Evolutionary conservation across 2,888 invertebrate genomes (phyloP), one percentile per base, ranked within the genome.

Genomic region (Nycteola revayana): DNA sequence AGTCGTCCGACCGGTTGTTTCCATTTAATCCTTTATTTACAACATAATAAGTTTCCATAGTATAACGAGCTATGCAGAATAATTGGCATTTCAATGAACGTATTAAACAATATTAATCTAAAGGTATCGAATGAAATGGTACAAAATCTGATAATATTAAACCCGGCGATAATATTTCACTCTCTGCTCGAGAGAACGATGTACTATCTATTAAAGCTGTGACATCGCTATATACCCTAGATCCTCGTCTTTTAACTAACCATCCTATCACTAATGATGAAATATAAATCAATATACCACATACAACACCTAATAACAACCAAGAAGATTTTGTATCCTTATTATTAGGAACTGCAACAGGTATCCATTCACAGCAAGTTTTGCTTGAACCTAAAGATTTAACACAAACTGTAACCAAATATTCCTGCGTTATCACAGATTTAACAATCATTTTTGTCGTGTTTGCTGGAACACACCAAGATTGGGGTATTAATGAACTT

Each of bases 81-180:
- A 14, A 14, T 14, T 14, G 14, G 14, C 14, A 5, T 14, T 14
- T 2, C 2, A 14, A 14, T 14, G 14, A 14, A 14, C 14, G 5
- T 14, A 2, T 1, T 40, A 26, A 37, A 39, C 28, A 36, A 32
- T 37, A 28, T 45, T 42, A 53, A 33, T 52, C 35, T 42, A 42
- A 69, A 46, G 35, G 62, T 45, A 71, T 56, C 7, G 60, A 53
- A 41, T 69, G 69, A 29, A 69, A 48, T 36, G 69, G 63, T 18
- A 64, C 58, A 33, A 72, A 74, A 54, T 78, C 77, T 31, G 73
- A 61, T 50, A 76, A 48, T 63, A 75, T 69, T 29, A 60, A 38
- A 21, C 44, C 64, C 5, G 82, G 78, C 0, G 82, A 73, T 7
- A 79, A n/a, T n/a, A n/a, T n/a, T n/a, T n/a, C 79, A 24, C 66